A percentile compares a stretch with the other conserved stretches of the same genome.
Evolutionary conservation across 2,113 vertebrate species (phyloP).

Genomic region (Enhydra lutris): DNA sequence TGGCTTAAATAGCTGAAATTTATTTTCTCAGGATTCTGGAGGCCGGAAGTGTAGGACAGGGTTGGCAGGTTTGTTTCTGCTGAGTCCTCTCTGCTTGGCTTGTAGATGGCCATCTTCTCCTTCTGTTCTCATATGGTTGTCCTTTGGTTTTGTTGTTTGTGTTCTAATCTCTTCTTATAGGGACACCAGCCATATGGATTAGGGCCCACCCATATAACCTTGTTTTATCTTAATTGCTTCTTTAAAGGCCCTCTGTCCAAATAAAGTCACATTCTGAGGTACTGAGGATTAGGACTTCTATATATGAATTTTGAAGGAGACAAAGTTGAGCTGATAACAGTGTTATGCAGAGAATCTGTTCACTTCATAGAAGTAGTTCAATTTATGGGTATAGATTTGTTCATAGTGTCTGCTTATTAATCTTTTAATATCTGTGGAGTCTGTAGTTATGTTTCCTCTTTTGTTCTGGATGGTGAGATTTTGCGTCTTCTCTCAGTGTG

Average conservation of each 20-base stretch:
- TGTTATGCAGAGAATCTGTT: background rate
- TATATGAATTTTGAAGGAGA: background rate
- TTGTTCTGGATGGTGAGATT: background rate
- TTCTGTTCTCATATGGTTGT: background rate
- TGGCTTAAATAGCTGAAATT: background rate
- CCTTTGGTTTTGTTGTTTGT: background rate
- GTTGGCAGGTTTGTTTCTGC: background rate
- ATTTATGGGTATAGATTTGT: background rate
- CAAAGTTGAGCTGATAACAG: background rate
- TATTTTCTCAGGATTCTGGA: background rate
- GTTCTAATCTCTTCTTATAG: background rate
- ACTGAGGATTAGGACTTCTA: background rate
- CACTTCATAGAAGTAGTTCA: background rate
- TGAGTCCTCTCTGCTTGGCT: background rate
- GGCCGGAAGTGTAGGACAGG: background rate
- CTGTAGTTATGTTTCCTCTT: background rate
- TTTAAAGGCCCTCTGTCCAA: background rate
- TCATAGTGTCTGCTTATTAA: background rate
- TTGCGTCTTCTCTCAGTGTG: background rate
- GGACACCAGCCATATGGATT: background rate
- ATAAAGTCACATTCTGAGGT: background rate
- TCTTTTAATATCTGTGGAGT: background rate
- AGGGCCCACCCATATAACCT: background rate
- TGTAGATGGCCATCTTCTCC: background rate
- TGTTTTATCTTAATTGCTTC: background rate